Evolutionary conservation across 2,113 vertebrate species (phyloP), one percentile per base, ranked within the genome.

Genomic region (Ahaetulla prasina): DNA sequence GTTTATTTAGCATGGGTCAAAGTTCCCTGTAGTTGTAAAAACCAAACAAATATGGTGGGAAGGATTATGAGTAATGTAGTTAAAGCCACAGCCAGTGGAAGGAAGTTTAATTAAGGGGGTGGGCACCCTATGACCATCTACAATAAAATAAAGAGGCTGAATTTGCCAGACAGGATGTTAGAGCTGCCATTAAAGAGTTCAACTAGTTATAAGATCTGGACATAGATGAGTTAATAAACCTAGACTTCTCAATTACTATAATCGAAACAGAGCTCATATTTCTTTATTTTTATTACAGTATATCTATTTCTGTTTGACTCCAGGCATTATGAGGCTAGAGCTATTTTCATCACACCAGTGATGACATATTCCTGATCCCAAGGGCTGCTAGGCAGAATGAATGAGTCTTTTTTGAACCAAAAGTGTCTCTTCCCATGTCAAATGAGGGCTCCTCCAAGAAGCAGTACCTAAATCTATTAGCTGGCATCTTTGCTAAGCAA

Each of bases 301-400:
- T 93, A 93, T 92, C 95, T 94, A 84, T 93, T 96, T 95, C 92
- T 93, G 94, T 91, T 53, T 89, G 90, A 90, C 54, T 57, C 45
- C 89, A 39, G 88, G 94, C 57, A 85, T 63, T 63, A 60, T 52
- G 35, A 87, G 47, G 47, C 87, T 68, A 45, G 90, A 94, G 94
- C 90, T 8, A 94, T 92, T 96, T 74, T 89, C 0, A 63, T 88
- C n/a, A 30, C 47, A n/a, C 39, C 45, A 88, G 35, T 45, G 2
- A n/a, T 92, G 92, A 22, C 0, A 1, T 55, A 74, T 92, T 85
- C 92, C 90, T 96, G 95, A 96, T 96, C 95, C 95, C 90, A 90
- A n/a, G 39, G 93, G 39, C 89, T 93, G 93, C 39, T 57, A 93
- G 90, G 84, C 27, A 94, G 92, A 85, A 87, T 88, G 92, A 94